phyloP scores from a whole-genome alignment of 2,113 vertebrate genomes.

The Tetrao urogallus region DNA sequence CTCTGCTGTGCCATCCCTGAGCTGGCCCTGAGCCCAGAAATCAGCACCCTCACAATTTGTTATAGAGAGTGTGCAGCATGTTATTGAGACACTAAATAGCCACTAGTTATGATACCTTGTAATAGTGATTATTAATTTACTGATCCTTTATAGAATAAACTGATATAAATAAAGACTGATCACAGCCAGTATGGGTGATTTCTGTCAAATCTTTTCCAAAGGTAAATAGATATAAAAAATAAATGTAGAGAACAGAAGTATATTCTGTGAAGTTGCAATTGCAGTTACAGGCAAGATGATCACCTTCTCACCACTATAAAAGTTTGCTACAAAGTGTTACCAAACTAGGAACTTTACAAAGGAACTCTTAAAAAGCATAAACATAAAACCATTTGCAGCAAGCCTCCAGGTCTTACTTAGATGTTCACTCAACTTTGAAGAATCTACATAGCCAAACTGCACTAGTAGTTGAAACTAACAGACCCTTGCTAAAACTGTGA shows the following conservation, averaged over 20 bases:
- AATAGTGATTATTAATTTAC: neutral
- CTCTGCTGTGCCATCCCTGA: neutral
- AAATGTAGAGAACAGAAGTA: neutral
- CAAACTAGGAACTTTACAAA: constrained; percentile 1
- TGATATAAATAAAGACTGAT: neutral
- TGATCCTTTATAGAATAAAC: neutral
- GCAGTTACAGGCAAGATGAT: neutral
- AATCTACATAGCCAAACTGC: neutral
- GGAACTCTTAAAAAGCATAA: constrained; percentile 5
- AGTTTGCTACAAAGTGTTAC: neutral
- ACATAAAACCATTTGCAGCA: constrained; percentile 21
- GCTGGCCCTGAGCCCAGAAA: neutral
- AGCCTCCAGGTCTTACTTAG: neutral
- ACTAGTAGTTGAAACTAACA: constrained; percentile 28
- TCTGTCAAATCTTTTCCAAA: neutral
- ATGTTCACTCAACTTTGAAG: neutral
- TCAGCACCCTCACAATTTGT: neutral
- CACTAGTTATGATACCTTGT: neutral
- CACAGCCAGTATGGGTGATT: neutral
- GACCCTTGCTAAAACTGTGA: neutral
- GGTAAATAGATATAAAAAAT: neutral
- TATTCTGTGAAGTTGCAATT: neutral
- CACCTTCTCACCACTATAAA: neutral
- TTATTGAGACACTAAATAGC: neutral
- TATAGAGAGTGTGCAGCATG: neutral